phyloP scores from a whole-genome alignment of 2,113 vertebrate species.

The Lophotis ruficrista region DNA sequence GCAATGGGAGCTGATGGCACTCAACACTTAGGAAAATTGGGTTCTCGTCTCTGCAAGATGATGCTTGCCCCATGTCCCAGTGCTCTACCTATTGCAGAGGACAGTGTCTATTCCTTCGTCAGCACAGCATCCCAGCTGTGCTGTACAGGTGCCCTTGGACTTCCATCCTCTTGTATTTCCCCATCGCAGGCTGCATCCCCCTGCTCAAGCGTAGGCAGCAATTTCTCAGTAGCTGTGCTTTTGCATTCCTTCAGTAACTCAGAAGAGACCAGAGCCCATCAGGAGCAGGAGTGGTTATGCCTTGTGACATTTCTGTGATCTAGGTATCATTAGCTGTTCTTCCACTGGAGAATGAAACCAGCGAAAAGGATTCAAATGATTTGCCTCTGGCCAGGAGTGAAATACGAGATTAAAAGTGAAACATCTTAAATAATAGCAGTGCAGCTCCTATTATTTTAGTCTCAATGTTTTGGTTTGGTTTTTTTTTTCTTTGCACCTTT shows the following conservation, averaged over 20 bases:
- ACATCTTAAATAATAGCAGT: neutral
- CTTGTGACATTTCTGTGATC: neutral
- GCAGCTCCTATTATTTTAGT: neutral
- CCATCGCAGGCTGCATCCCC: neutral
- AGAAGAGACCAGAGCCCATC: neutral
- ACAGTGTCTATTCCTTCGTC: neutral
- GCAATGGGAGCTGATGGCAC: neutral
- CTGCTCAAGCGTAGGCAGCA: accelerated
- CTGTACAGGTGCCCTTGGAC: neutral
- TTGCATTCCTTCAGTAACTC: neutral
- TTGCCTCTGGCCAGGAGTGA: neutral
- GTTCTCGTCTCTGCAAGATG: neutral
- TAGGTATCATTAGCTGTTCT: neutral
- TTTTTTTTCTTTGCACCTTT: neutral
- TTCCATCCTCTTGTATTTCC: neutral
- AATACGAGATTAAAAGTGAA: neutral
- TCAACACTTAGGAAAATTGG: accelerated
- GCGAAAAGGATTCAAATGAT: neutral
- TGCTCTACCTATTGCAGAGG: neutral
- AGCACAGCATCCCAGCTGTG: neutral
- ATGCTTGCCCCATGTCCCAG: neutral
- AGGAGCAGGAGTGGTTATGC: neutral
- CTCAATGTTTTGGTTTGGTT: too few relatives aligned
- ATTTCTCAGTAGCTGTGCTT: neutral
- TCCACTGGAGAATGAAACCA: neutral